Percentiles rank a stretch among this genome's conserved stretches.
Conservation (phyloP, 2,888 invertebrate genomes). For the Dryomyza anilis region DNA sequence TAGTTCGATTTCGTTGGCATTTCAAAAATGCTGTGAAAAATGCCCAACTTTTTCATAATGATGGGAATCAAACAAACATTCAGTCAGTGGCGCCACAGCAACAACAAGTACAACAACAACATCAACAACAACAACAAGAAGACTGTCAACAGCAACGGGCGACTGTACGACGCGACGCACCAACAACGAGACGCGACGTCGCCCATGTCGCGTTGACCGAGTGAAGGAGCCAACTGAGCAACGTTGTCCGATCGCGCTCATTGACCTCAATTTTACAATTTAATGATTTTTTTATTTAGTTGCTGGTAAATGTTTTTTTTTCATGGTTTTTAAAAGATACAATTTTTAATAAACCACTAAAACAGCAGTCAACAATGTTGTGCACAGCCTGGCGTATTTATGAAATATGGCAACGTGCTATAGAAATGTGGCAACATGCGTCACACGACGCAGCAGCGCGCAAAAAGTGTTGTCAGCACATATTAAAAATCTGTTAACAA, state of each 20-base stretch:
- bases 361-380: not conserved
- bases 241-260: not conserved
- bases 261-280: slow-evolving; percentile 3
- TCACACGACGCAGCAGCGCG: not conserved
- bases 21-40: not conserved
- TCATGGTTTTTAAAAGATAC: too few relatives aligned
- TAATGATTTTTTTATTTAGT: not conserved
- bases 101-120: too few relatives aligned
- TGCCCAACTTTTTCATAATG: not conserved
- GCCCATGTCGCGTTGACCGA: too few relatives aligned
- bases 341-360: not conserved
- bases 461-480: not conserved
- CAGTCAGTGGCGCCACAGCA: not conserved
- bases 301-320: not conserved
- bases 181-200: too few relatives aligned
- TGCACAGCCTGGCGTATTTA: not conserved
- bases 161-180: too few relatives aligned
- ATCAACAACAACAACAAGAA: too few relatives aligned
- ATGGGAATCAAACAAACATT: not conserved
- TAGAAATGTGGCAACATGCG: not conserved
- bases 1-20: not conserved
- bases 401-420: not conserved
- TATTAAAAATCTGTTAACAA: not conserved
- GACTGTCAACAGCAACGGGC: too few relatives aligned
- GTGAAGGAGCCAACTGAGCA: too few relatives aligned